Evolutionary conservation across 2,113 vertebrate genomes (phyloP), one percentile per base, ranked within the genome.

Genomic region (Toxotes chatareus): DNA sequence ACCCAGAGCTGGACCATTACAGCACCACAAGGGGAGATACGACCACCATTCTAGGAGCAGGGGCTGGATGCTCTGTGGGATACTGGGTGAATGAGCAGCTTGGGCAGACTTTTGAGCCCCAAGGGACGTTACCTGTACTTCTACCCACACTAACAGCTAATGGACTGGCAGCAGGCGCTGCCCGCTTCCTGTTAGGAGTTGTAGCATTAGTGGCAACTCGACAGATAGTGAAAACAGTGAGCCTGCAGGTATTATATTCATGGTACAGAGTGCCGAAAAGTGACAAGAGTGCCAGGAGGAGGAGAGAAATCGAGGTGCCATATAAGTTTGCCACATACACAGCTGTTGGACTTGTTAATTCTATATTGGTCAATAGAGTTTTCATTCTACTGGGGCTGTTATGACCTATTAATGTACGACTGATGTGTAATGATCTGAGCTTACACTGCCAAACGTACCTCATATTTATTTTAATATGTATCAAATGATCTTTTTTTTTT

Each of bases 1-100:
- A 99, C 91, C 98, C 98, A 0, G 93, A 93, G 80, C 90, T 97
- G 71, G 96, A 97, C 76, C 95, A 94, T 51, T 99, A 98, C 93
- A 98, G 95, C 94, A 96, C 97, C 3, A 99, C 98, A 1, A 86
- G 98, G 49, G 98, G 94, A 0, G 98, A 99, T 86, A 99, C 98
- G 38, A 97, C 96, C 38, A 98, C 95, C 21, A 95, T 99, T 10
- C 73, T 99, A 13, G 97, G 96, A 12, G 94, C 73, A 0, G 93
- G 94, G 9, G 95, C 96, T 0, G 98, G 98, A 11, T 94, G 94
- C 38, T 96, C 94, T 0, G 82, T 97, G 12, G 98, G 98, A 0
- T 96, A 96, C 93, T 99, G 98, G 98, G 77, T 96, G 21, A 97
- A 96, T n/a, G 82, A 96, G 78, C 95, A 86, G 55, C 90, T 94